Base-by-base conservation (phyloP, 2,797 vertebrate genomes). In the Myotis findleyi region DNA sequence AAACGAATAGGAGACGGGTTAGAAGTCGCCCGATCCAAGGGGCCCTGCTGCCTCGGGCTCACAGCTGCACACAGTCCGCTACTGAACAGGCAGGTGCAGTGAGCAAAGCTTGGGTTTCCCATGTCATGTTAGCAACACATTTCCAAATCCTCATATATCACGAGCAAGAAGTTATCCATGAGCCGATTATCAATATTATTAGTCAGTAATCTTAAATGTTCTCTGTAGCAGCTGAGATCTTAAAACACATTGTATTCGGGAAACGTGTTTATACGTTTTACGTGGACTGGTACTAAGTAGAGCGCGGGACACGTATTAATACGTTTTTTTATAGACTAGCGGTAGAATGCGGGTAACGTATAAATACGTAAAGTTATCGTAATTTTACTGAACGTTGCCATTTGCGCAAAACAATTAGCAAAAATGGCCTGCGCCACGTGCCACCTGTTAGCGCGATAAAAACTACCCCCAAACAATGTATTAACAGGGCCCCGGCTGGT, bases 1-100 rank as follows among this genome's bases (percentile, higher is more conserved):
- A 49, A 96, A 2, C 81, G 17, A 59, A 71, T 0, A 66, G 76
- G 89, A 92, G 53, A 83, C 9, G 6, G 53, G 71, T 97, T 94
- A 97, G 77, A 80, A 44, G 80, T 14, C 1, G 2, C 11, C 16
- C 0, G 6, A 44, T 21, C 18, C 0, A 0, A 41, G n/a, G n/a
- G 33, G 2, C 62, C 55, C 44, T 18, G 21, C 66, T 18, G 13
- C 84, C 3, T 9, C 88, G 2, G 1, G 27, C 57, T 21, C 82
- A 18, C 1, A 0, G 5, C 10, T 3, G 27, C 23, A 2, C 25
- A 1, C 8, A 1, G 23, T 33, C 11, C 12, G 33, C 82, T 33
- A 7, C 16, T 0, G 13, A n/a, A 6, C 1, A 17, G 25, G 21
- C 23, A 16, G 51, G 5, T 16, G 21, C 55, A 5, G 2, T 3